Base-by-base conservation (phyloP, 2,888 invertebrate species). In the Microplitis manilae region DNA sequence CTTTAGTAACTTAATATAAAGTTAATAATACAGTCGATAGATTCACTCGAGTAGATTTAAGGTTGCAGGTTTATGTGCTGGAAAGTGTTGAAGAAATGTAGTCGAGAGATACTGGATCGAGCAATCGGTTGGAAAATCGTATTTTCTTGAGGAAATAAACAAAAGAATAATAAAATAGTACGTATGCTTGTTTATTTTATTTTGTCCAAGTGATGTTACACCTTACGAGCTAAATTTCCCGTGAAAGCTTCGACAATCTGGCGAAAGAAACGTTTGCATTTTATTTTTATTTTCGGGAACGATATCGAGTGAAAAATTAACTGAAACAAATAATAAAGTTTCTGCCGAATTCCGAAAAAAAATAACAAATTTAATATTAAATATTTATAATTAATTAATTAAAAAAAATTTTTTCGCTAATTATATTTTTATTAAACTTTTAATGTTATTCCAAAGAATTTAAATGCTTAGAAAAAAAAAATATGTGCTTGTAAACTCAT, bases 91-190 rank as follows among this genome's bases (percentile, higher is more conserved):
- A 73, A 38, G 6, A 76, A 73, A 38, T 41, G 64, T 8, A 70
- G 13, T 17, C n/a, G 62, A 74, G 39, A 69, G 64, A 77, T 64
- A 70, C 62, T 68, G 69, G 69, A 40, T 68, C 50, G 65, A 39
- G 73, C 74, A 83, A 87, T 86, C 85, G 85, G 79, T 75, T 81
- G 84, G 85, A 87, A 87, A 86, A 87, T 87, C 84, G 83, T 81
- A 83, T 87, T 86, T 86, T 85, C 85, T 84, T 82, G 82, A 79
- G 81, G 77, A 74, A 76, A 79, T 50, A 65, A 65, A 38, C 65
- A 30, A 65, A 38, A 65, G 79, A 77, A 79, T 72, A 75, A 75
- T 65, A 17, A 60, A 77, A 77, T 40, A 78, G 73, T 73, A 59
- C 64, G 69, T 68, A 77, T 68, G 17, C 65, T 73, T 68, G 30